Evolutionary conservation across 2,797 vertebrate genomes (phyloP).

Genomic region (Percopsis omiscomaycus): DNA sequence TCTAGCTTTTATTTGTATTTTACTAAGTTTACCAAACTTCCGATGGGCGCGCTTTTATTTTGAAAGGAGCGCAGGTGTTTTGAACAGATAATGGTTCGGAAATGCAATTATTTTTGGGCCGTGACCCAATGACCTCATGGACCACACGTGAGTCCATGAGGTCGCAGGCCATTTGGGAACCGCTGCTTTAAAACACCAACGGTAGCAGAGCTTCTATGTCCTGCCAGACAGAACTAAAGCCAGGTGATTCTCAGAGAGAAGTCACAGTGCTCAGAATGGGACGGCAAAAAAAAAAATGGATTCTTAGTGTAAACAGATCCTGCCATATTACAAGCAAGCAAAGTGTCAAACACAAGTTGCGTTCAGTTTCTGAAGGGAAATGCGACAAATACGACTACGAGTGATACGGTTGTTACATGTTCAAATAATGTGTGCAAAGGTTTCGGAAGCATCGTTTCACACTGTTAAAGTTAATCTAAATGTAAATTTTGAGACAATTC

Average conservation of each 20-base stretch:
- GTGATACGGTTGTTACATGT: neutral
- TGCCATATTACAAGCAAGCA: neutral
- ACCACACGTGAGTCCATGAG: too few species aligned
- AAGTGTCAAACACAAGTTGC: too few species aligned
- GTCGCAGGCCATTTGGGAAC: too few species aligned
- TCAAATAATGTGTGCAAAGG: neutral
- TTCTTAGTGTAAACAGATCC: neutral
- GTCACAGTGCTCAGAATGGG: neutral
- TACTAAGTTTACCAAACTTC: too few species aligned
- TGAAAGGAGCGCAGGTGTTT: too few species aligned
- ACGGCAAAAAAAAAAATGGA: neutral
- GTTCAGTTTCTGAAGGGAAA: neutral
- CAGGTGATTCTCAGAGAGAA: slow-evolving; percentile 14
- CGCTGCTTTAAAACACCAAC: slow-evolving; percentile 9
- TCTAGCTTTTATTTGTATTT: too few species aligned
- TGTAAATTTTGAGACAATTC: neutral
- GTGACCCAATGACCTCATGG: too few species aligned
- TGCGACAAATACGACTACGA: neutral
- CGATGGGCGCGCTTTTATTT: too few species aligned
- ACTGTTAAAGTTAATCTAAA: neutral
- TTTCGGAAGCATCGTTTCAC: neutral
- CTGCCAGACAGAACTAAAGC: neutral
- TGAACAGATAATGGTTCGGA: too few species aligned
- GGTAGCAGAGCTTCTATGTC: slow-evolving; percentile 11
- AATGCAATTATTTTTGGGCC: too few species aligned